A percentile compares a stretch with the other conserved stretches of the same genome.
phyloP scores from a whole-genome alignment of 2,888 invertebrate genomes.

The Caenorhabditis auriculariae region DNA sequence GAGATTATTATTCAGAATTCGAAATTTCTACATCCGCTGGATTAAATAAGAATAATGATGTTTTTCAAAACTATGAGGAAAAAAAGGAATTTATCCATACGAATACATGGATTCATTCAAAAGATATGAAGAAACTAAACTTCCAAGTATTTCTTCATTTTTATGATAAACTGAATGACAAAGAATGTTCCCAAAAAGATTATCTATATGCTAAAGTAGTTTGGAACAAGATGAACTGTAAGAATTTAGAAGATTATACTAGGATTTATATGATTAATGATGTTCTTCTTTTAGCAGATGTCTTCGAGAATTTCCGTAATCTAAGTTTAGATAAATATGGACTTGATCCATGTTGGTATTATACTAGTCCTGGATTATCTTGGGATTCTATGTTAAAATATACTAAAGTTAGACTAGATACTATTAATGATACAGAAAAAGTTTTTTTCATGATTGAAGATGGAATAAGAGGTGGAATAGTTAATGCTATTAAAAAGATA shows the following conservation, averaged over 20 bases:
- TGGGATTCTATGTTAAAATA: conserved; percentile 59
- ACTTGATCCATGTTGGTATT: conserved; percentile 57
- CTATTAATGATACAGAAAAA: conserved; percentile 53
- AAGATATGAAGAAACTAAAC: conserved; percentile 43
- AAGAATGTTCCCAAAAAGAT: conserved; percentile 18
- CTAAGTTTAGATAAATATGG: conserved; percentile 42
- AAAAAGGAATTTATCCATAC: conserved; percentile 59
- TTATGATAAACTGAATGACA: conserved; percentile 29
- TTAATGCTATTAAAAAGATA: conserved; percentile 46
- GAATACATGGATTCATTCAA: conserved; percentile 53
- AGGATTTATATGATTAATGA: conserved; percentile 48
- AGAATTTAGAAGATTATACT: conserved; percentile 43
- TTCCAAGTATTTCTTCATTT: conserved; percentile 33
- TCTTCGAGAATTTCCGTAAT: conserved; percentile 60
- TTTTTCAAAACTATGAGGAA: conserved; percentile 13
- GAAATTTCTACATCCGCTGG: no score
- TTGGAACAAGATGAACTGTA: conserved; percentile 42
- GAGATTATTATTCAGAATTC: conserved; percentile 11
- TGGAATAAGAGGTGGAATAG: conserved; percentile 49
- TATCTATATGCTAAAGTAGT: conserved; percentile 45
- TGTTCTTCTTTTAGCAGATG: conserved; percentile 56
- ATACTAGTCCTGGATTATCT: conserved; percentile 52
- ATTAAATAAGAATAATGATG: no score
- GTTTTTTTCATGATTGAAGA: conserved; percentile 45
- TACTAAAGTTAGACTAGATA: conserved; percentile 45